Conservation (phyloP, 2,797 vertebrate genomes). For the Gallinago solitaria region DNA sequence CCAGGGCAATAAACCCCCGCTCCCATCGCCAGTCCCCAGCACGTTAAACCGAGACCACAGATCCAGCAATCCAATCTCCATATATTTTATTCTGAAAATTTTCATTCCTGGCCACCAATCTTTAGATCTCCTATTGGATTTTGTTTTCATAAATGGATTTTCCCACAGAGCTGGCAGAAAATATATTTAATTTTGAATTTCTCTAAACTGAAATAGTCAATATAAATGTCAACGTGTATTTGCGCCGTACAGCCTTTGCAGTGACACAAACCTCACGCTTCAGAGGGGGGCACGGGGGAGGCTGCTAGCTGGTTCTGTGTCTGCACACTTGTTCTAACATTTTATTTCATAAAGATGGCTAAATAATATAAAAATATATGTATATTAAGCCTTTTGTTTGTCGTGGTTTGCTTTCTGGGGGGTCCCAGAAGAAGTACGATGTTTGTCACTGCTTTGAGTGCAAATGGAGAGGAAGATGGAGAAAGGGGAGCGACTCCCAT, state of each 20-base stretch:
- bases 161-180: constrained; percentile 66
- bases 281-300: accelerated
- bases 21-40: neutral
- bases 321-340: neutral
- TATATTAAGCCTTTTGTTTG: neutral
- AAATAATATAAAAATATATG: neutral
- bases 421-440: neutral
- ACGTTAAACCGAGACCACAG: neutral
- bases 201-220: constrained; percentile 73
- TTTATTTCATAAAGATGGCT: neutral
- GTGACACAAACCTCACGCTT: neutral
- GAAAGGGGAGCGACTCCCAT: accelerated
- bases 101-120: constrained; percentile 73
- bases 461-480: neutral
- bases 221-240: constrained; percentile 59
- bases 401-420: neutral
- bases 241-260: neutral
- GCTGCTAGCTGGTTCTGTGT: neutral
- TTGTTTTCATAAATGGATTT: constrained; percentile 75
- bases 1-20: neutral
- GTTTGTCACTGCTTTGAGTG: neutral
- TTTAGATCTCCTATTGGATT: constrained; percentile 76
- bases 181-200: constrained; percentile 75
- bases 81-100: constrained; percentile 70
- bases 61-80: constrained; percentile 71